Percentiles rank a stretch among this genome's conserved stretches.
Conservation (phyloP, 1,140 invertebrate species). For the Drosophila paulistorum region DNA sequence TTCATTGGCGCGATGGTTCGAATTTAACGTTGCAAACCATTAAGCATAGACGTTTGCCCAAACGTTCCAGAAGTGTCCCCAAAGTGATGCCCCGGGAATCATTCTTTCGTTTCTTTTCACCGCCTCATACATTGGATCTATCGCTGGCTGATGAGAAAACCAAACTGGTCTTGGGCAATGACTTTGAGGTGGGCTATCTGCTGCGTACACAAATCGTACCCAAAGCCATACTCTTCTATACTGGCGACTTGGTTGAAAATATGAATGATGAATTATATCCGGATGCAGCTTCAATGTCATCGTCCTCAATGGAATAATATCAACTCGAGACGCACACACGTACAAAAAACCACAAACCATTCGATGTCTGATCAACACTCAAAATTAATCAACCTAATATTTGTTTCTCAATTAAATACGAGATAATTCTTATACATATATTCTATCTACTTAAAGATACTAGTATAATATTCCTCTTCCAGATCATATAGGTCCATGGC, state of each 20-base stretch:
- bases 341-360: neutral
- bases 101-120: slow-evolving; percentile 99
- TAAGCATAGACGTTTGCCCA: slow-evolving; percentile 99
- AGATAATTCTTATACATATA: neutral
- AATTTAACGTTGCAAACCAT: slow-evolving; percentile 98
- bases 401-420: neutral
- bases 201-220: slow-evolving; percentile 96
- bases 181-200: slow-evolving; percentile 98
- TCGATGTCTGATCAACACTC: no score
- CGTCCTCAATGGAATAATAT: slow-evolving; percentile 4
- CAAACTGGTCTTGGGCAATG: slow-evolving; percentile 85
- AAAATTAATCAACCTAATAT: neutral
- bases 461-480: slow-evolving; percentile 99
- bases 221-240: slow-evolving; percentile 95
- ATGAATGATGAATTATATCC: slow-evolving; percentile 29
- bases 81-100: slow-evolving; percentile 96
- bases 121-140: slow-evolving; percentile 89
- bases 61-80: slow-evolving; percentile 93
- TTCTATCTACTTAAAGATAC: slow-evolving; percentile 90
- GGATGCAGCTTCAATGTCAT: slow-evolving; percentile 21
- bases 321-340: neutral
- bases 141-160: slow-evolving; percentile 84
- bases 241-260: slow-evolving; percentile 89
- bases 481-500: slow-evolving; percentile 97
- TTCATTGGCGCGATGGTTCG: slow-evolving; percentile 97